These are phyloP conservation scores for Carterocephalus palaemon DNA, from an alignment of 2,888 invertebrate genomes.

Conservation along the genomic window DNA sequence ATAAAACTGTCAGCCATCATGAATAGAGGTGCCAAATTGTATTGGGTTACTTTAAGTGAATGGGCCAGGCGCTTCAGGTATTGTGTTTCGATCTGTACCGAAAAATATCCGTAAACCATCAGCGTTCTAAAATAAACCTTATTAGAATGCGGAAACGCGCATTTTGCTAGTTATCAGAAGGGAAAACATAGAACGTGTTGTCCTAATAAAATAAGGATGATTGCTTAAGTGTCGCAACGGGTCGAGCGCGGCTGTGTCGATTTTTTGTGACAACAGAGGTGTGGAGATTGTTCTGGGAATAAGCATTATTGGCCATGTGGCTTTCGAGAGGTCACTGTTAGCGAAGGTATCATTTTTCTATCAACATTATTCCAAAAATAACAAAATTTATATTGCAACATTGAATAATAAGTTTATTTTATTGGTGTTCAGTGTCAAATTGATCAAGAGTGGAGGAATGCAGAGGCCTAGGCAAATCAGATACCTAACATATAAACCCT, in stretches of 20 bases:
- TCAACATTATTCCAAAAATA: not conserved
- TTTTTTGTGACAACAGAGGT: constrained; percentile 20
- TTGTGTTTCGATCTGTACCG: constrained; percentile 43
- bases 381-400: not conserved
- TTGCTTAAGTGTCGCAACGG: constrained; percentile 53
- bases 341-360: constrained; percentile 6
- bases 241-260: constrained; percentile 31
- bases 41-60: constrained; percentile 61
- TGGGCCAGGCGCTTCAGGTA: constrained; percentile 48
- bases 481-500: no score
- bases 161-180: constrained; percentile 7
- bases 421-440: no score
- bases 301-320: constrained; percentile 35
- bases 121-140: constrained; percentile 6
- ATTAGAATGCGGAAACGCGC: constrained; percentile 8
- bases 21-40: constrained; percentile 74
- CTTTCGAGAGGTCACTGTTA: constrained; percentile 35
- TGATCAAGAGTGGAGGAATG: no score
- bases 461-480: no score
- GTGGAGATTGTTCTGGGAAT: constrained; percentile 11
- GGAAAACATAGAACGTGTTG: constrained; percentile 35
- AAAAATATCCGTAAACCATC: constrained; percentile 7
- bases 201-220: constrained; percentile 52
- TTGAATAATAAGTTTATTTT: not conserved
- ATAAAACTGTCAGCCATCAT: constrained; percentile 71